A percentile compares a stretch with the other conserved stretches of the same genome.
Conservation (phyloP, 2,888 invertebrate genomes). For the Aphrophora alni region DNA sequence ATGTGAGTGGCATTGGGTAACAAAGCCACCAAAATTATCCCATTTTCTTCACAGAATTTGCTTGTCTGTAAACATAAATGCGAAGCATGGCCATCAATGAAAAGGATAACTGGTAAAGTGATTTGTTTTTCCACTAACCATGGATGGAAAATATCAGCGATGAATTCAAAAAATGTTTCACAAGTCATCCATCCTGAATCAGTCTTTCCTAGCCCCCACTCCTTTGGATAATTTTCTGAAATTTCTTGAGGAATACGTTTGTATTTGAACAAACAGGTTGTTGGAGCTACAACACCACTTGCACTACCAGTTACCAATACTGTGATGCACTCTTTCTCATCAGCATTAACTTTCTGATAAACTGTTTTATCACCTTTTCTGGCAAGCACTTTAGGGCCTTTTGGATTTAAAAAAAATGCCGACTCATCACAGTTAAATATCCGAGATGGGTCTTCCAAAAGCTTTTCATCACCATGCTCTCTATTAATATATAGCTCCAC, state of each 20-base stretch:
- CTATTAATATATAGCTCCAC: slow-evolving; percentile 40
- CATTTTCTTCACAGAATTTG: slow-evolving; percentile 42
- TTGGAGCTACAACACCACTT: slow-evolving; percentile 46
- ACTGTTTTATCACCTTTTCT: slow-evolving; percentile 50
- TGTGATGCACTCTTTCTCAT: slow-evolving; percentile 53
- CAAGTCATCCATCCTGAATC: slow-evolving; percentile 59
- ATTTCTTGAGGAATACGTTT: slow-evolving; percentile 44
- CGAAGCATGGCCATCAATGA: slow-evolving; percentile 56
- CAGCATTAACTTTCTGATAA: slow-evolving; percentile 50
- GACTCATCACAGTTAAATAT: slow-evolving; percentile 53
- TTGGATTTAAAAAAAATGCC: slow-evolving; percentile 51
- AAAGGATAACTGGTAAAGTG: slow-evolving; percentile 55
- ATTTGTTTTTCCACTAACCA: slow-evolving; percentile 55
- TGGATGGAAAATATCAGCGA: slow-evolving; percentile 55
- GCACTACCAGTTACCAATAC: slow-evolving; percentile 50
- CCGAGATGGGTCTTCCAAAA: slow-evolving; percentile 40
- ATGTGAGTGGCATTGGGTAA: slow-evolving; percentile 47
- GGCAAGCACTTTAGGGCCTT: slow-evolving; percentile 41
- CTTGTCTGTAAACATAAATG: slow-evolving; percentile 49
- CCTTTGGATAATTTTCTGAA: slow-evolving; percentile 44
- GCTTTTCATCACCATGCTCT: slow-evolving; percentile 35
- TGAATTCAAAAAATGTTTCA: slow-evolving; percentile 56
- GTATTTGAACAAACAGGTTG: slow-evolving; percentile 45
- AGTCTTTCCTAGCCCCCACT: slow-evolving; percentile 56
- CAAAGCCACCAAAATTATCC: slow-evolving; percentile 45